Evolutionary conservation across 2,797 vertebrate species (phyloP).

Genomic region (Pseudopleuronectes americanus): DNA sequence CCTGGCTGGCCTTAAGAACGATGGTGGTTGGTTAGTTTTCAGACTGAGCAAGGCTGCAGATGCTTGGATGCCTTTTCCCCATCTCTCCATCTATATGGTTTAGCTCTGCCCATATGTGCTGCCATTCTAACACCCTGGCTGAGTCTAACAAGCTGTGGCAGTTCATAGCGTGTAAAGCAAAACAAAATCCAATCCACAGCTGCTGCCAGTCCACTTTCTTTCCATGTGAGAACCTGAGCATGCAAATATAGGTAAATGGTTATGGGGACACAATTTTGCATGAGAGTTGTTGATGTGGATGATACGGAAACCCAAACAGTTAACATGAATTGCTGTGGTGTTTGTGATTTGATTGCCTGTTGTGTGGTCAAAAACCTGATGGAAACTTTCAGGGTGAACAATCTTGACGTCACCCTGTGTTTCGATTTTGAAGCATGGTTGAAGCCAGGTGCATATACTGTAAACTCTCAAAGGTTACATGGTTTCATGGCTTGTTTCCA

Average conservation of each 20-base stretch:
- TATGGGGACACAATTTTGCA: conserved; percentile 6
- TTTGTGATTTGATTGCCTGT: conserved; percentile 34
- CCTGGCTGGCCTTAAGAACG: conserved; percentile 30
- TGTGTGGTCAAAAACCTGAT: neutral
- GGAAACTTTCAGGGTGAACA: conserved; percentile 3
- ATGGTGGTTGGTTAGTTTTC: conserved; percentile 35
- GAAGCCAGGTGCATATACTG: conserved; percentile 10
- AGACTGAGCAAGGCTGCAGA: conserved; percentile 19
- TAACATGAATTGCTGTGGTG: neutral
- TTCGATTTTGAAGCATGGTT: conserved; percentile 24
- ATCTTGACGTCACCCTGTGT: conserved; percentile 6
- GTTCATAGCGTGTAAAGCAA: conserved; percentile 40
- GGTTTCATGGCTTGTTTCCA: conserved; percentile 19
- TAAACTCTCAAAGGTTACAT: conserved; percentile 4
- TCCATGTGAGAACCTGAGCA: conserved; percentile 51
- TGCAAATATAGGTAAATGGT: conserved; percentile 34
- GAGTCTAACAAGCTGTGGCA: conserved; percentile 41
- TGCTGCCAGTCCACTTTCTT: conserved; percentile 41
- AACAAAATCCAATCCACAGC: conserved; percentile 59
- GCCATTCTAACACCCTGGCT: conserved; percentile 30
- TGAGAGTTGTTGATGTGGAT: conserved; percentile 26
- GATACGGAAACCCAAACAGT: conserved; percentile 20
- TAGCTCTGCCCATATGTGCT: conserved; percentile 42
- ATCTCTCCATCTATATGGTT: conserved; percentile 46
- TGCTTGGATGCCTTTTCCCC: conserved; percentile 29